Percentiles rank a stretch among this genome's conserved stretches.
phyloP scores from a whole-genome alignment of 2,888 invertebrate species.

The Platycheirus rosarum region DNA sequence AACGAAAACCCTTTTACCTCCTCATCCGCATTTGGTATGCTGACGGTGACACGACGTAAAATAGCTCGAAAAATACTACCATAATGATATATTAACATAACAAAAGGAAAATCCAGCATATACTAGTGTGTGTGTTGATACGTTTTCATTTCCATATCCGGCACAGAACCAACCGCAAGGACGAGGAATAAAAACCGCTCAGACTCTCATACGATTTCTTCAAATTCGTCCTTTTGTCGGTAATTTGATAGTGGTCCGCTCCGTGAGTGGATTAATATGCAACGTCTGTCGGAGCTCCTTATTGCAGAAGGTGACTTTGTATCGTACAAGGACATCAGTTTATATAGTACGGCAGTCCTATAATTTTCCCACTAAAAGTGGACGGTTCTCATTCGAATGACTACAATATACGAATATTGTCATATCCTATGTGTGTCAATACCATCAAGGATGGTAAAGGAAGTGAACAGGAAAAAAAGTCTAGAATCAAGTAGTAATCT shows the following conservation, averaged over 20 bases:
- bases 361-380: constrained; percentile 61
- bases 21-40: constrained; percentile 61
- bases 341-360: constrained; percentile 36
- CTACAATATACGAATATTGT: neutral
- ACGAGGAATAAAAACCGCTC: constrained; percentile 41
- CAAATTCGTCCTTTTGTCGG: constrained; percentile 61
- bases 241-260: constrained; percentile 40
- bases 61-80: constrained; percentile 70
- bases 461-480: constrained; percentile 6
- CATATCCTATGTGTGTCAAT: constrained; percentile 3
- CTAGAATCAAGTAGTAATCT: constrained; percentile 65
- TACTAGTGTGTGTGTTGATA: neutral
- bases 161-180: constrained; percentile 16
- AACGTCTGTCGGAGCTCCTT: constrained; percentile 36
- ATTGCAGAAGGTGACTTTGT: constrained; percentile 15
- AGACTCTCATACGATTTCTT: constrained; percentile 51
- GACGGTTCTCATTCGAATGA: neutral
- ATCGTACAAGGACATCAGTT: constrained; percentile 47
- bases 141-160: neutral
- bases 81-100: constrained; percentile 72
- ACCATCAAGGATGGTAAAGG: neutral
- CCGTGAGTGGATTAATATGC: constrained; percentile 53
- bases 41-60: constrained; percentile 65
- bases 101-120: constrained; percentile 51
- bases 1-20: constrained; percentile 29